phyloP scores from a whole-genome alignment of 2,888 invertebrate species.

The Hesperia comma region DNA sequence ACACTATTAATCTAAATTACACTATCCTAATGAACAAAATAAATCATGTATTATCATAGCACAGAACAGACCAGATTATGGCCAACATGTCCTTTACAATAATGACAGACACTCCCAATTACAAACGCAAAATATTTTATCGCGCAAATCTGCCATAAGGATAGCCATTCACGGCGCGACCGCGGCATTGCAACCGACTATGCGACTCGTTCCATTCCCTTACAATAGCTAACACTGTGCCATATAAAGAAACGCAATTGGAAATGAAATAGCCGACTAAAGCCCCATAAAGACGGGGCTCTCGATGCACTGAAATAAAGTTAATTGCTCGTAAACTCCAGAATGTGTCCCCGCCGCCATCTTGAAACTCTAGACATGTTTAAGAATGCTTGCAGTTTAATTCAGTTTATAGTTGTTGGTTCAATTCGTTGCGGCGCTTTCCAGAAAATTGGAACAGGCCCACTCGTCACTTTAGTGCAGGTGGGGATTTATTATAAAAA shows the following conservation, averaged over 20 bases:
- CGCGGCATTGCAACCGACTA: conserved; percentile 16
- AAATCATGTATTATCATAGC: conserved; percentile 23
- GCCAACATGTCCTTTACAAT: conserved; percentile 13
- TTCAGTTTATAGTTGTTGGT: conserved; percentile 37
- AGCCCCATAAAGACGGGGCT: conserved; percentile 49
- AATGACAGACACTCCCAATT: conserved; percentile 30
- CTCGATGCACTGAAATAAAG: conserved; percentile 55
- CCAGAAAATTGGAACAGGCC: conserved; percentile 36
- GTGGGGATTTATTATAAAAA: conserved; percentile 33
- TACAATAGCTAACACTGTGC: conserved; percentile 53
- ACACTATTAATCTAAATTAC: not conserved
- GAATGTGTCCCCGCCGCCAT: conserved; percentile 49
- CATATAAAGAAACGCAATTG: conserved; percentile 61
- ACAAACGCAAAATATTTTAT: conserved; percentile 35
- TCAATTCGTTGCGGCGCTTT: conserved; percentile 34
- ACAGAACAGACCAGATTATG: conserved; percentile 4
- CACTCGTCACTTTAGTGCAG: conserved; percentile 32
- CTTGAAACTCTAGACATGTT: conserved; percentile 43
- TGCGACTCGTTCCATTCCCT: conserved; percentile 23
- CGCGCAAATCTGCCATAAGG: conserved; percentile 33
- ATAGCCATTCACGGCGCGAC: conserved; percentile 45
- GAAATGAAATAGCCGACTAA: conserved; percentile 48
- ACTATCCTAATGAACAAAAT: conserved; percentile 5
- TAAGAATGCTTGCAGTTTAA: conserved; percentile 37
- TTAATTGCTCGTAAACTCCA: conserved; percentile 59